Evolutionary conservation across 2,888 invertebrate genomes (phyloP), one percentile per base, ranked within the genome.

Genomic region (Mesorhabditis sp.): DNA sequence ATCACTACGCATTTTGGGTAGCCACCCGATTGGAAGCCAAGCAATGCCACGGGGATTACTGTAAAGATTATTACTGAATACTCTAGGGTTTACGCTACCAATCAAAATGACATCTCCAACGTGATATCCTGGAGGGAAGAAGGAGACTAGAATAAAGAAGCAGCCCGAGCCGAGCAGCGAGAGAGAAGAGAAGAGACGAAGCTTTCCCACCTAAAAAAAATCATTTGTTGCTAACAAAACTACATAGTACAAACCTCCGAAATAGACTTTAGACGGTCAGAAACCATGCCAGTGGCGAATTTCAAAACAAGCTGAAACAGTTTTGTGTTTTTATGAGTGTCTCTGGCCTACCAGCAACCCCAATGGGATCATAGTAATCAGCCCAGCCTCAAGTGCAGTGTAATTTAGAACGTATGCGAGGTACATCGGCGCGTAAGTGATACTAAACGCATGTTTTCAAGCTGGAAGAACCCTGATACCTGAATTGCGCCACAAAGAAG

Each of bases 21-120:
- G 4, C 82, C 82, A 4, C 82, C 82, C 5, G 77, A 75, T 6
- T 78, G 77, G 70, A 81, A 81, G 4, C 82, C 82, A 15, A 82
- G 76, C 7, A 80, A 70, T 43, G 77, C 76, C 68, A 76, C 75
- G 5, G 76, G 75, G 5, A 77, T 73, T 0, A 79, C 78, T 73
- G 72, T 63, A 71, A 74, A 43, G 44, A 71, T 28, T 28, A 28
- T 28, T 28, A 28, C 43, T 62, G 45, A 66, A 66, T 66, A 64
- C 58, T 44, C 61, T 50, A 50, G 7, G 45, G 28, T n/a, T 44
- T 50, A 63, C 41, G 41, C 71, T 41, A 75, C 78, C 75, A 4
- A 78, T 67, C 7, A 78, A 65, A 6, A 73, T 65, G 7, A 76
- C 73, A 67, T 78, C 78, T 6, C 71, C 42, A 6, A 74, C 70